Evolutionary conservation across 2,113 vertebrate genomes (phyloP).

Genomic region (Phaethon lepturus): DNA sequence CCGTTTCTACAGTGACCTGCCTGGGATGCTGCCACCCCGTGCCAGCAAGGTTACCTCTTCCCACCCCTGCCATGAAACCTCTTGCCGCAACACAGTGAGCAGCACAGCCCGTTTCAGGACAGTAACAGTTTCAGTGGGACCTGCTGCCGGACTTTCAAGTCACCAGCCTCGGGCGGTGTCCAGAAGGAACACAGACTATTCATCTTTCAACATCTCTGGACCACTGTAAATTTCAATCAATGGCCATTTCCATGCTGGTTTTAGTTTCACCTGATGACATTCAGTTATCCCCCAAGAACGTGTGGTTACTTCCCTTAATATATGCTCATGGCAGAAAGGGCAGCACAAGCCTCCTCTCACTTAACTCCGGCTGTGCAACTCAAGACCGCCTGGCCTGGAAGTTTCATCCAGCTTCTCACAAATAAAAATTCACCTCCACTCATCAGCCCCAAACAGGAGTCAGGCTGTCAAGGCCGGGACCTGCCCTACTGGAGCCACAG

Average conservation of each 20-base stretch:
- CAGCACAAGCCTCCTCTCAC: not conserved
- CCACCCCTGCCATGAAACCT: accelerated
- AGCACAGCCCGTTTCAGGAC: not conserved
- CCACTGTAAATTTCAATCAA: not conserved
- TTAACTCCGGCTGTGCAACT: accelerated
- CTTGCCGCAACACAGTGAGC: accelerated
- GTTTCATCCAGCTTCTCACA: not conserved
- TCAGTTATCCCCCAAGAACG: accelerated
- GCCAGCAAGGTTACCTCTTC: not conserved
- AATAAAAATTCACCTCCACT: not conserved
- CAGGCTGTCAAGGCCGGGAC: not conserved
- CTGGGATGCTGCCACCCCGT: not conserved
- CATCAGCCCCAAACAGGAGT: accelerated
- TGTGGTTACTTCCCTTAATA: accelerated
- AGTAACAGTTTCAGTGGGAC: not conserved
- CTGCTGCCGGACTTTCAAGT: not conserved
- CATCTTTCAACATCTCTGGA: not conserved
- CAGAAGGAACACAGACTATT: not conserved
- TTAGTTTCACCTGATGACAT: not conserved
- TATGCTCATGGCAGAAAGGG: accelerated
- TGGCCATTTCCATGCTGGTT: accelerated
- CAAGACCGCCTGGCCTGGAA: not conserved
- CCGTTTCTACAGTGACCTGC: not conserved
- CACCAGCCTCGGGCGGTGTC: accelerated
- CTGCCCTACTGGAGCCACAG: not conserved